A percentile compares a stretch with the other conserved stretches of the same genome.
These are phyloP conservation scores for Capricornis sumatraensis DNA, from an alignment of 2,113 vertebrate species.

Conservation along the genomic window DNA sequence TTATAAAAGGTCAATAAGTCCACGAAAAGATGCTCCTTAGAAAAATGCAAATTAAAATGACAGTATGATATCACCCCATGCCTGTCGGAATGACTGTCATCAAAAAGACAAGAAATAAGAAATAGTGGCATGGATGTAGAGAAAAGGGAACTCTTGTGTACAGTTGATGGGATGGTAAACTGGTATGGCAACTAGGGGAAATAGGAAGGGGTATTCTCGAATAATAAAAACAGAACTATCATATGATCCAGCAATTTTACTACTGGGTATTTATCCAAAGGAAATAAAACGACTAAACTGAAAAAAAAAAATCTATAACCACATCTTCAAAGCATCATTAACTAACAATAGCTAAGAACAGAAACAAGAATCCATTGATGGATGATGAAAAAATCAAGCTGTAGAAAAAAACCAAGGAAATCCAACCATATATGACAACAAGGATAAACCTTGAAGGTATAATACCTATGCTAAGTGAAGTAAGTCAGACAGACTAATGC, in stretches of 20 bases:
- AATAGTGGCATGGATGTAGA: neutral
- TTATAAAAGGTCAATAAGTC: neutral
- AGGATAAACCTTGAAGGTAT: neutral
- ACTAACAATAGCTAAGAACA: neutral
- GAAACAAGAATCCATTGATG: neutral
- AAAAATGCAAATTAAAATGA: neutral
- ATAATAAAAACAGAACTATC: neutral
- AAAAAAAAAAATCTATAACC: neutral
- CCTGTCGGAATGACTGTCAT: accelerated
- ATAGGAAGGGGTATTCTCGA: neutral
- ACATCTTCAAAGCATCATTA: neutral
- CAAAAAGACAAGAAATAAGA: neutral
- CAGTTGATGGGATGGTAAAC: neutral
- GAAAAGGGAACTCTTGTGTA: neutral
- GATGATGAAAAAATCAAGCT: neutral
- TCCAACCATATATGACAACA: neutral
- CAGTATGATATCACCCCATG: neutral
- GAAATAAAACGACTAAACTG: neutral
- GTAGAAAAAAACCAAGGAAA: neutral
- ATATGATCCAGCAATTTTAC: neutral
- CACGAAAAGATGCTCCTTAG: neutral
- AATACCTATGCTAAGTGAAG: neutral
- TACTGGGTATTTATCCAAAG: neutral
- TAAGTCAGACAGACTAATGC: neutral
- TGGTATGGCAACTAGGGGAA: neutral